Percentiles rank a stretch among this genome's conserved stretches.
Evolutionary conservation across 2,888 invertebrate species (phyloP).

Genomic region (Camptogramma bilineatum): DNA sequence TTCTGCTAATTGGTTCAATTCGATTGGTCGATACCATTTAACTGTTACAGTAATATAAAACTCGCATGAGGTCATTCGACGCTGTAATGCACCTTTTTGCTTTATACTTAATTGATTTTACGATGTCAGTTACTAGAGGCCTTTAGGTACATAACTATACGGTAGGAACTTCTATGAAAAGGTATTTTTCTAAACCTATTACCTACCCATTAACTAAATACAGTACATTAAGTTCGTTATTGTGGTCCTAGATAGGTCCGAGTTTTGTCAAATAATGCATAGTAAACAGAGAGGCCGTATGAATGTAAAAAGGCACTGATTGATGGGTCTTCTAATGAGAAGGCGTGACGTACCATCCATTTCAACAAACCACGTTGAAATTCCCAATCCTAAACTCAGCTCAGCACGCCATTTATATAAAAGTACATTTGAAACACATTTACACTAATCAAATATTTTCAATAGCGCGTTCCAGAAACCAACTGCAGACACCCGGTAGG

Average conservation of each 20-base stretch:
- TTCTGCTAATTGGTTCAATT: slow-evolving; percentile 33
- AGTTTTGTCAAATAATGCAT: not conserved
- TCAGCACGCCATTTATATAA: not conserved
- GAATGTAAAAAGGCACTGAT: slow-evolving; percentile 10
- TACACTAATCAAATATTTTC: slow-evolving; percentile 62
- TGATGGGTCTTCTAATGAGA: slow-evolving; percentile 22
- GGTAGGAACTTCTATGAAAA: not conserved
- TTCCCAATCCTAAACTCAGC: not conserved
- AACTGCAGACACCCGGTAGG: slow-evolving; percentile 33
- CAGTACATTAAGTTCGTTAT: not conserved
- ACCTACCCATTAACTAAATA: not conserved
- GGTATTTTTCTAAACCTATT: no score
- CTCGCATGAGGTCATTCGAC: slow-evolving; percentile 25
- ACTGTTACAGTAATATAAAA: slow-evolving; percentile 28
- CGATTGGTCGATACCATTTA: slow-evolving; percentile 26
- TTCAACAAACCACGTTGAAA: slow-evolving; percentile 13
- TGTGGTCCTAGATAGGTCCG: not conserved
- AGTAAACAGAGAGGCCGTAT: not conserved
- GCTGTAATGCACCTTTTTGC: slow-evolving; percentile 20
- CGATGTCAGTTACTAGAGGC: slow-evolving; percentile 3
- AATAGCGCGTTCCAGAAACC: slow-evolving; percentile 51
- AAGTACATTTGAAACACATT: slow-evolving; percentile 3
- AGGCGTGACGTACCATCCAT: slow-evolving; percentile 15
- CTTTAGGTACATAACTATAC: not conserved
- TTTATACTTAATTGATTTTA: slow-evolving; percentile 18